Percentiles rank a stretch among this genome's conserved stretches.
Conservation (phyloP, 2,797 vertebrate genomes). For the Etheostoma nigrum region DNA sequence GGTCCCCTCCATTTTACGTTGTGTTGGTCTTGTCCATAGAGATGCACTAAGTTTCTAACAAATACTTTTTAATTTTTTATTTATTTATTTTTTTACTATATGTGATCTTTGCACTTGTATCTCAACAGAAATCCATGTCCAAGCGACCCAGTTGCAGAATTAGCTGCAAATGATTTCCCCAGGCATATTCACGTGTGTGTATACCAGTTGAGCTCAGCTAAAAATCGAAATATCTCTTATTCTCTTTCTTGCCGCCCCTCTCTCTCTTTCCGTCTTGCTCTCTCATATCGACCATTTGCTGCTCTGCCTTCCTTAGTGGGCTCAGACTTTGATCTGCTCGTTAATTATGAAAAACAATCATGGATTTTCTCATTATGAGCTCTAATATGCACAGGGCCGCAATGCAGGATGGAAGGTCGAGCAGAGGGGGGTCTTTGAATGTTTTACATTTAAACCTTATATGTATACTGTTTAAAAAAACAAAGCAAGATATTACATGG, state of each 20-base stretch:
- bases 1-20: constrained; percentile 17
- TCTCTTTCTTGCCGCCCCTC: constrained; percentile 43
- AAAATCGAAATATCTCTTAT: constrained; percentile 67
- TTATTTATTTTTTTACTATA: constrained; percentile 18
- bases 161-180: constrained; percentile 80
- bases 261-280: constrained; percentile 24
- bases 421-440: constrained; percentile 42
- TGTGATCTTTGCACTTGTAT: constrained; percentile 65
- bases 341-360: constrained; percentile 86
- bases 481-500: not conserved
- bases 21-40: constrained; percentile 18
- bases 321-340: constrained; percentile 84
- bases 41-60: constrained; percentile 48
- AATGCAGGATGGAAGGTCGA: constrained; percentile 65
- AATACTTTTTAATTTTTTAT: constrained; percentile 26
- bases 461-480: constrained; percentile 27
- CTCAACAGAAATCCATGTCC: constrained; percentile 70
- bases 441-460: constrained; percentile 43
- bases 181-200: constrained; percentile 60
- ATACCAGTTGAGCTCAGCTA: constrained; percentile 53
- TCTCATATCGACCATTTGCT: constrained; percentile 70
- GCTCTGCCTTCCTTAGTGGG: constrained; percentile 71
- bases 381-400: constrained; percentile 78
- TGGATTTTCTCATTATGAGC: constrained; percentile 84
- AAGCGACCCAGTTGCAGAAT: constrained; percentile 74